A percentile compares a stretch with the other conserved stretches of the same genome.
These are phyloP conservation scores for Nothocercus nigrocapillus DNA, from an alignment of 2,113 vertebrate genomes.

Conservation along the genomic window DNA sequence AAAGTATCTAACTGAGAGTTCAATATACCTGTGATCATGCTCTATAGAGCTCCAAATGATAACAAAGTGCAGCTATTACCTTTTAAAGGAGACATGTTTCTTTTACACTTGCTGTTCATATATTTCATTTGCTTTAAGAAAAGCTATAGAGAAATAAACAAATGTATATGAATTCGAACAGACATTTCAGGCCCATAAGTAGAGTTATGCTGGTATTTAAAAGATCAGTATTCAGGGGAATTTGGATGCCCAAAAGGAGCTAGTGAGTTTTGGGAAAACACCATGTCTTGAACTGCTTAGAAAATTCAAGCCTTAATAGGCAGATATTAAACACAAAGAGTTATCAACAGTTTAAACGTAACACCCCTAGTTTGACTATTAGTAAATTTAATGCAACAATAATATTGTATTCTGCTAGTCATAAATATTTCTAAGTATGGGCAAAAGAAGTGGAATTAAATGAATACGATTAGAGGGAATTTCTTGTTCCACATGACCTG, in stretches of 20 bases:
- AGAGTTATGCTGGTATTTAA: neutral
- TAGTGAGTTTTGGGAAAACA: neutral
- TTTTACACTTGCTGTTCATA: neutral
- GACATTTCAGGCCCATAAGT: neutral
- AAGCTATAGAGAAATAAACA: neutral
- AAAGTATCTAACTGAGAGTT: conserved; percentile 6
- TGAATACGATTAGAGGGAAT: neutral
- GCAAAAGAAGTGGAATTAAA: neutral
- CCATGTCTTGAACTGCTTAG: neutral
- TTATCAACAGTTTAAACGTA: neutral
- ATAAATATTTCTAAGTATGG: neutral
- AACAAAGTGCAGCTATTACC: neutral
- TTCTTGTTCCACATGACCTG: neutral
- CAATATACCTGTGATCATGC: neutral
- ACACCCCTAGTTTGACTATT: neutral
- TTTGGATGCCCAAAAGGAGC: neutral
- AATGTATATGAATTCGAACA: neutral
- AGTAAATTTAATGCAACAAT: neutral
- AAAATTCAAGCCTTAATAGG: neutral
- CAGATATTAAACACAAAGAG: neutral
- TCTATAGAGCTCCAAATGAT: conserved; percentile 21
- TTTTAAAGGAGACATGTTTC: neutral
- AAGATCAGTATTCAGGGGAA: neutral
- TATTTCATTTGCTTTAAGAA: neutral
- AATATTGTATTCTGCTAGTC: neutral